Conservation (phyloP, 2,113 vertebrate species). For the Rhynchomys soricoides region DNA sequence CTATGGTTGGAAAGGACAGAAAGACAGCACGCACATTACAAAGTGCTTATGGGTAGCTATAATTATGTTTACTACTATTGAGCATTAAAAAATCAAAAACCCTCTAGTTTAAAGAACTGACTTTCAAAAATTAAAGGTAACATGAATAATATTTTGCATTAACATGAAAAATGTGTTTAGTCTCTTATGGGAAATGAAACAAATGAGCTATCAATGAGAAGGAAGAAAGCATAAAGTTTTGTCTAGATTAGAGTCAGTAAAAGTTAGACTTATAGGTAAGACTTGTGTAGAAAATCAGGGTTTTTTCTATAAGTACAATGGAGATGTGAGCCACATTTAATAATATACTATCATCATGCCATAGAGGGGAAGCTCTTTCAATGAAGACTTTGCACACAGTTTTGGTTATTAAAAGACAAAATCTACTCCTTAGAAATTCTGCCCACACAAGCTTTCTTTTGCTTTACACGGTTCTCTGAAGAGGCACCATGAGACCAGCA, state of each 20-base stretch:
- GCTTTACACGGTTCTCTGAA: conserved; percentile 21
- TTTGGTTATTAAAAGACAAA: conserved; percentile 17
- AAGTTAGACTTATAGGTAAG: not conserved
- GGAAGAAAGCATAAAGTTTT: not conserved
- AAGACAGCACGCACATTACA: not conserved
- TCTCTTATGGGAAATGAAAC: conserved; percentile 23
- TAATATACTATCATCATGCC: conserved; percentile 14
- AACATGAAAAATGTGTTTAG: not conserved
- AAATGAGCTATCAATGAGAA: not conserved
- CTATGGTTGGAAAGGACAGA: conserved; percentile 81
- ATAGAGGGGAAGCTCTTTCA: not conserved
- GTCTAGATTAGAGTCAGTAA: not conserved
- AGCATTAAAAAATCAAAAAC: conserved; percentile 29
- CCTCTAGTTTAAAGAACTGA: conserved; percentile 20
- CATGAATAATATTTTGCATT: not conserved
- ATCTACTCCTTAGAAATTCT: not conserved
- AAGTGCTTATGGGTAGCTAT: not conserved
- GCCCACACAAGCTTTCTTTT: conserved; percentile 28
- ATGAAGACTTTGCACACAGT: not conserved
- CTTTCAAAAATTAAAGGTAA: conserved; percentile 43
- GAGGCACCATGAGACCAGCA: not conserved
- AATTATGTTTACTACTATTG: not conserved
- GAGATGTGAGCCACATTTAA: conserved; percentile 4
- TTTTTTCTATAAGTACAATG: not conserved
- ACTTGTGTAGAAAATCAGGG: not conserved